Conservation (phyloP, 2,113 vertebrate genomes). For the Festucalex cinctus region DNA sequence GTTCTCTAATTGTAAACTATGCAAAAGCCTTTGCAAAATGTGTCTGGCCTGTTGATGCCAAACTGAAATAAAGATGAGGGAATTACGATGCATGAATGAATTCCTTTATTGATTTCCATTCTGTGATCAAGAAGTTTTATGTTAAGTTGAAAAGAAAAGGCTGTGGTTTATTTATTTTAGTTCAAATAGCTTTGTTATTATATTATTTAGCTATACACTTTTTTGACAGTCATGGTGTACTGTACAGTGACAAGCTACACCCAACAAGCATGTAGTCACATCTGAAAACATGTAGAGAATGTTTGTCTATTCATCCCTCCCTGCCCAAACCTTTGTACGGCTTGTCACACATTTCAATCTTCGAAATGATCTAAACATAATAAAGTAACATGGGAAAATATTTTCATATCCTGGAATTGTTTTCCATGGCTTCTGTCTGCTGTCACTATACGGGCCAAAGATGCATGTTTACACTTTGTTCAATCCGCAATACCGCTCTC, state of each 20-base stretch:
- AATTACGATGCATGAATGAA: background rate
- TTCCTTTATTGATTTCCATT: background rate
- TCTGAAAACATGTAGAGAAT: background rate
- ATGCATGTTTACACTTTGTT: background rate
- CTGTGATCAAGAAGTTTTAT: background rate
- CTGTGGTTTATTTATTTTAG: background rate
- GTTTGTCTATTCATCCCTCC: conserved; percentile 1
- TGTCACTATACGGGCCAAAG: background rate
- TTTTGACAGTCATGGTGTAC: too few species aligned
- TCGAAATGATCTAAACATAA: too few species aligned
- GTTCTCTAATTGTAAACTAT: conserved; percentile 18
- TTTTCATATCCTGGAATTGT: conserved; percentile 57
- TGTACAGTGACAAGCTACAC: too few species aligned
- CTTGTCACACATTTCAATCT: background rate
- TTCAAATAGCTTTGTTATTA: too few species aligned
- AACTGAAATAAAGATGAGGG: background rate
- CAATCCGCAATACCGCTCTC: too few species aligned
- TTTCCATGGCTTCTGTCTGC: conserved; percentile 29
- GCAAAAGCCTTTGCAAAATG: background rate
- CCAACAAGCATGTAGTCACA: too few species aligned
- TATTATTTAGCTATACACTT: too few species aligned
- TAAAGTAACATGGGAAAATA: conserved; percentile 2
- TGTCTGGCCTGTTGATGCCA: background rate
- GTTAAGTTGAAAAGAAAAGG: background rate
- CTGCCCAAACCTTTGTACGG: background rate